A percentile compares a stretch with the other conserved stretches of the same genome.
phyloP scores from a whole-genome alignment of 2,888 invertebrate species.

The Antheraea yamamai region DNA sequence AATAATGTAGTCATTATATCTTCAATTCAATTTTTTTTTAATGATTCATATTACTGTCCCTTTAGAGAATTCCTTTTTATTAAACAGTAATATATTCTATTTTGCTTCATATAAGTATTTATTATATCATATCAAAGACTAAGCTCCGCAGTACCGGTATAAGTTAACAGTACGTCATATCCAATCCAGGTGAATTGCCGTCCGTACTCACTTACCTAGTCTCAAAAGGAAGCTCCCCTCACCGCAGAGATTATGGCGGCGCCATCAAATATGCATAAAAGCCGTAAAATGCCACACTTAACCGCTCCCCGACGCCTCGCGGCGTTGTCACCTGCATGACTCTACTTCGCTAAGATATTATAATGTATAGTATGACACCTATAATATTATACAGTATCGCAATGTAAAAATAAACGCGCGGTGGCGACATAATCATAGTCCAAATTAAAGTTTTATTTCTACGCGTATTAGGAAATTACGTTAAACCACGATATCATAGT shows the following conservation, averaged over 20 bases:
- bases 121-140: background rate
- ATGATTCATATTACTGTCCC: too few relatives aligned
- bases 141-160: constrained; percentile 23
- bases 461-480: background rate
- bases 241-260: constrained; percentile 78
- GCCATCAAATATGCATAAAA: constrained; percentile 83
- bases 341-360: constrained; percentile 19
- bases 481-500: background rate
- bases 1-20: too few relatives aligned
- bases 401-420: background rate
- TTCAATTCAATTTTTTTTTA: too few relatives aligned
- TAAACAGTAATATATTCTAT: too few relatives aligned
- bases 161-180: constrained; percentile 57
- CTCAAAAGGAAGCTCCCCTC: constrained; percentile 41
- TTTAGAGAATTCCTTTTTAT: too few relatives aligned
- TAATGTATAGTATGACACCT: constrained; percentile 24
- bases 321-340: constrained; percentile 67
- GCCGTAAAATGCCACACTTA: constrained; percentile 82
- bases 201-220: constrained; percentile 25
- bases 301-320: constrained; percentile 68
- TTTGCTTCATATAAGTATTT: background rate
- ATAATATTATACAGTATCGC: background rate
- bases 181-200: constrained; percentile 55
- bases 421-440: background rate
- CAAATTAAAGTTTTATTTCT: background rate